phyloP scores from a whole-genome alignment of 2,888 invertebrate genomes.

The Sepiola atlantica region DNA sequence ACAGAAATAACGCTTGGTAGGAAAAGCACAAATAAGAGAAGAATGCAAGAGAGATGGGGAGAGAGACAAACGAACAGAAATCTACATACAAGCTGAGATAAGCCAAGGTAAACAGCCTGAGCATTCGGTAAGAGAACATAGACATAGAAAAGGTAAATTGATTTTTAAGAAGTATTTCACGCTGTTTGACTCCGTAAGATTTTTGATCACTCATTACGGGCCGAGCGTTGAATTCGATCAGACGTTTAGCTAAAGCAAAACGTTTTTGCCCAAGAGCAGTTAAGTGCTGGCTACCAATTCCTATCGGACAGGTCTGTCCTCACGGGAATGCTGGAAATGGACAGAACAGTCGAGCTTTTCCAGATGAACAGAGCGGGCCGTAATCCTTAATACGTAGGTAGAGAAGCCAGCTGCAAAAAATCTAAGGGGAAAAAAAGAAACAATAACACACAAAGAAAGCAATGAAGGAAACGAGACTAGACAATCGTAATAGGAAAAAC shows the following conservation, averaged over 20 bases:
- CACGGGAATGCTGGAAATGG: conserved; percentile 12
- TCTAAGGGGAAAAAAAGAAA: not conserved
- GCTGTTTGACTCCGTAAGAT: conserved; percentile 32
- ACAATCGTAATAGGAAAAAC: not conserved
- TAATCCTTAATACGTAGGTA: conserved; percentile 8
- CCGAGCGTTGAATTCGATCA: conserved; percentile 32
- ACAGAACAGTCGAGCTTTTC: conserved; percentile 32
- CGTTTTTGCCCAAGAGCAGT: conserved; percentile 32
- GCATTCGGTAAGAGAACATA: not conserved
- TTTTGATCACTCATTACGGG: not conserved
- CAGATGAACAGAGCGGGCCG: conserved; percentile 32
- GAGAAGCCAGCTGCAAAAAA: conserved; percentile 6
- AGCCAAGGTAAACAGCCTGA: not conserved
- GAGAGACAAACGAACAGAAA: not conserved
- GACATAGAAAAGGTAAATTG: not conserved
- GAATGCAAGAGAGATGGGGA: not conserved
- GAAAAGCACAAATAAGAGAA: not conserved
- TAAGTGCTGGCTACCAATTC: conserved; percentile 32
- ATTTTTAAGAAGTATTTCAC: conserved; percentile 32
- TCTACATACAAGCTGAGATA: not conserved
- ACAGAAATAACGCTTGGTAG: not conserved
- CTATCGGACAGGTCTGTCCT: conserved; percentile 32
- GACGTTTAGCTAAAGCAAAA: conserved; percentile 32
- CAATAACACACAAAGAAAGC: not conserved
- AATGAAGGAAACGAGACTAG: not conserved